Percentiles rank a stretch among this genome's conserved stretches.
These are phyloP conservation scores for Toxostoma redivivum DNA, from an alignment of 2,113 vertebrate genomes.

Conservation along the genomic window DNA sequence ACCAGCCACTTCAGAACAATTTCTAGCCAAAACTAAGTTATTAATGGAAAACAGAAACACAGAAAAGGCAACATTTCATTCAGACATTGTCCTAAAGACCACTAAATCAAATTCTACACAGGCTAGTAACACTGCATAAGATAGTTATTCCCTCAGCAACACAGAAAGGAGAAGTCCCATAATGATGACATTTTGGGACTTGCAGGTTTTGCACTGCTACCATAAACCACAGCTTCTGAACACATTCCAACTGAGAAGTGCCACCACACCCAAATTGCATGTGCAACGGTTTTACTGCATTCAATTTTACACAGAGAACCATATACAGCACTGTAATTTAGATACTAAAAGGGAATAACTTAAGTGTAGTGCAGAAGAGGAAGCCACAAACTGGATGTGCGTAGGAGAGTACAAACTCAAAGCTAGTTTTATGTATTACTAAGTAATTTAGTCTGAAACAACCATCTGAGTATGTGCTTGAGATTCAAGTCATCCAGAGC, in stretches of 20 bases:
- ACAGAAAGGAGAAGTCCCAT: background rate
- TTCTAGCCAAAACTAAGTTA: background rate
- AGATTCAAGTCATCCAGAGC: background rate
- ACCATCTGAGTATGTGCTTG: background rate
- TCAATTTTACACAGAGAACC: background rate
- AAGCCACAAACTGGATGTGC: background rate
- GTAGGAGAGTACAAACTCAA: background rate
- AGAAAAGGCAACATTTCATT: background rate
- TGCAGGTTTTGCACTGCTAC: background rate
- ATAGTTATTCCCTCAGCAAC: background rate
- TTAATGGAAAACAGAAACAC: background rate
- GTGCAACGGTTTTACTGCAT: background rate
- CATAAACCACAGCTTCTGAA: background rate
- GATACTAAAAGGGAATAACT: background rate
- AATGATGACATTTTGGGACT: background rate
- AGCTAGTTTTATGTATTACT: background rate
- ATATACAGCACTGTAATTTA: background rate
- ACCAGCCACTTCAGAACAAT: background rate
- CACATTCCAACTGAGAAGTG: background rate
- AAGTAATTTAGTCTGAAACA: background rate
- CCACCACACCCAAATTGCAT: background rate
- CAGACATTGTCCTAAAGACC: background rate
- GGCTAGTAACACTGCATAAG: background rate
- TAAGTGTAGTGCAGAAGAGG: background rate
- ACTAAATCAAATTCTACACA: background rate